A percentile compares a stretch with the other conserved stretches of the same genome.
Conservation (phyloP, 2,888 invertebrate genomes). For the Calameuta idolon region DNA sequence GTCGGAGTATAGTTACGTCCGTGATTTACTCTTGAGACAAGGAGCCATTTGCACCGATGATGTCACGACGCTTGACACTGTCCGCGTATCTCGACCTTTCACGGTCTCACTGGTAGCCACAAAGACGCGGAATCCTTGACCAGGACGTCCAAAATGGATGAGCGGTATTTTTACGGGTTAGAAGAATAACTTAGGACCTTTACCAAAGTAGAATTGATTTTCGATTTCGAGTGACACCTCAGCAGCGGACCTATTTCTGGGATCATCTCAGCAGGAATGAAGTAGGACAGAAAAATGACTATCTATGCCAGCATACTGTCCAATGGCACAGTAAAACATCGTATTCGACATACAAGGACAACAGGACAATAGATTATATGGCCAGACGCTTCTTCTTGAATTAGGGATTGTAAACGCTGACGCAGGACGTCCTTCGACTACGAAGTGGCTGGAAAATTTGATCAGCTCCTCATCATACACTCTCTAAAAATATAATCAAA, state of each 20-base stretch:
- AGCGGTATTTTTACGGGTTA: no score
- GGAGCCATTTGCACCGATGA: not conserved
- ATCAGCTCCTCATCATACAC: constrained; percentile 39
- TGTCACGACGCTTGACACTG: not conserved
- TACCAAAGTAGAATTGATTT: not conserved
- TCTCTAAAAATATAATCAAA: constrained; percentile 51
- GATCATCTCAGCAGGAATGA: not conserved
- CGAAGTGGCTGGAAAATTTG: constrained; percentile 45
- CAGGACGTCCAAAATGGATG: not conserved
- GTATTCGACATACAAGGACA: not conserved
- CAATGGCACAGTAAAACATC: not conserved
- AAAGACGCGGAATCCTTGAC: not conserved
- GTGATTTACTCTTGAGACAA: not conserved
- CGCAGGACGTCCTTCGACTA: not conserved
- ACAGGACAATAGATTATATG: not conserved
- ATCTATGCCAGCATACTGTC: not conserved
- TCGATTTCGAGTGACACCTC: not conserved
- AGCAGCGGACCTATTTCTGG: not conserved
- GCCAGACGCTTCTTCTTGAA: not conserved
- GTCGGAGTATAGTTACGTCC: not conserved
- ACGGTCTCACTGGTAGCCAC: not conserved
- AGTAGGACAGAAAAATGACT: not conserved
- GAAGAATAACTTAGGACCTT: not conserved
- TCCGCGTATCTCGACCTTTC: not conserved
- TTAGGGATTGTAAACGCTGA: not conserved